These are phyloP conservation scores for Triplophysa bombifrons DNA, from an alignment of 2,797 vertebrate species.

Conservation along the genomic window DNA sequence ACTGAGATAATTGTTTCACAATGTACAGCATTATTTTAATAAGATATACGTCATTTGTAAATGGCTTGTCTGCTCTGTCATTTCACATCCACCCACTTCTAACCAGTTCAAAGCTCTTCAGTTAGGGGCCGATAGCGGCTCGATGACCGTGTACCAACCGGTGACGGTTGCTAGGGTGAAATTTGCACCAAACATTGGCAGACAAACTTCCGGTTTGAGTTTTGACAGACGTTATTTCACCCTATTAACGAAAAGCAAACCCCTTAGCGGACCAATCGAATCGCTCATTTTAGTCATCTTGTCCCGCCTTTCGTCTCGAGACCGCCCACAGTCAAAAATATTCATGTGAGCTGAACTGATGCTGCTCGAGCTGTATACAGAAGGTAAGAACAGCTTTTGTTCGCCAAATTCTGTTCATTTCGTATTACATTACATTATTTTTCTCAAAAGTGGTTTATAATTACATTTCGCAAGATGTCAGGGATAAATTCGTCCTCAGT, in stretches of 20 bases:
- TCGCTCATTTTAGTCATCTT: not conserved
- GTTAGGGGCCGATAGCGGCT: not conserved
- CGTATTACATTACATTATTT: not conserved
- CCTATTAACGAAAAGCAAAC: not conserved
- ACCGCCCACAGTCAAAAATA: not conserved
- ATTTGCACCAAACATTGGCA: conserved; percentile 36
- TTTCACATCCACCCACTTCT: too few relatives aligned
- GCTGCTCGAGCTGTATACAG: not conserved
- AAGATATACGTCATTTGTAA: too few relatives aligned
- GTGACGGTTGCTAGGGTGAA: conserved; percentile 56
- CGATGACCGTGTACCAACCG: conserved; percentile 40
- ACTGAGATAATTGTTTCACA: too few relatives aligned
- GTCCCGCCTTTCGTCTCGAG: not conserved
- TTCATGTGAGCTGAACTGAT: conserved; percentile 10
- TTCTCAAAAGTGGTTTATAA: not conserved
- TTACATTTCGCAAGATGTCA: not conserved
- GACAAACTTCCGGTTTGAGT: fast-evolving
- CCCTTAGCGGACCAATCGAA: conserved; percentile 32
- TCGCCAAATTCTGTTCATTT: not conserved
- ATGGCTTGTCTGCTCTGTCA: too few relatives aligned
- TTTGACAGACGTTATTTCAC: not conserved
- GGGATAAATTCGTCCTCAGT: not conserved
- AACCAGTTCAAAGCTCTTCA: not conserved
- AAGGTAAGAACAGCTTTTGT: conserved; percentile 16
- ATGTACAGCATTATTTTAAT: too few relatives aligned